Base-by-base conservation (phyloP, 2,888 invertebrate species). In the Perizoma affinitatum region DNA sequence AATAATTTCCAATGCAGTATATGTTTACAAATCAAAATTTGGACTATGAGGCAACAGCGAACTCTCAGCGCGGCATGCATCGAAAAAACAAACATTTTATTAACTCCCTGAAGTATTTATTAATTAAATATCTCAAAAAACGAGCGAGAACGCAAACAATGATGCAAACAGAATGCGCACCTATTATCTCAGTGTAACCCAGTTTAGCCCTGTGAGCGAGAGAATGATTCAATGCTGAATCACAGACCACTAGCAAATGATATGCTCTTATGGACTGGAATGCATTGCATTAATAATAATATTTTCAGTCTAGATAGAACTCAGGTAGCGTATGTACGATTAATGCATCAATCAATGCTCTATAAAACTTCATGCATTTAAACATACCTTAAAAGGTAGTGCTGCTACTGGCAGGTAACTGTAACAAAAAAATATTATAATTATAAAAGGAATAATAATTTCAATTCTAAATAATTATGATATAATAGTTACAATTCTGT, bases 131-230 rank as follows among this genome's bases (percentile, higher is more conserved):
- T 70, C 65, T 54, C 66, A 64, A 61, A 68, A 72, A 75, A 66
- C 72, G 63, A 72, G 71, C 71, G 73, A 77, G 75, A 84, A 81
- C 76, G 74, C 79, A 77, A 84, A 86, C 84, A 86, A 82, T 80
- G 68, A 70, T 77, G 73, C 75, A 78, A 78, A 71, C 81, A 74
- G 77, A 76, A 79, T 78, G 76, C 75, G 73, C 76, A 73, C 74
- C 75, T 79, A 81, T 83, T 87, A 86, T 86, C 80, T 81, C 79
- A 73, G 76, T 79, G 78, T 83, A 86, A 84, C 84, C 84, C 76
- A 87, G 83, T 86, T 87, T 70, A 73, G 73, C 65, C 69, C 69
- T 67, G 71, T 72, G 67, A 73, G 70, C 70, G 74, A 73, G 72
- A 78, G 76, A 80, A 72, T 71, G 72, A 75, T 83, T 79, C 78